These are phyloP conservation scores for Aphodius granarius DNA, from an alignment of 2,888 invertebrate genomes.

Conservation along the genomic window DNA sequence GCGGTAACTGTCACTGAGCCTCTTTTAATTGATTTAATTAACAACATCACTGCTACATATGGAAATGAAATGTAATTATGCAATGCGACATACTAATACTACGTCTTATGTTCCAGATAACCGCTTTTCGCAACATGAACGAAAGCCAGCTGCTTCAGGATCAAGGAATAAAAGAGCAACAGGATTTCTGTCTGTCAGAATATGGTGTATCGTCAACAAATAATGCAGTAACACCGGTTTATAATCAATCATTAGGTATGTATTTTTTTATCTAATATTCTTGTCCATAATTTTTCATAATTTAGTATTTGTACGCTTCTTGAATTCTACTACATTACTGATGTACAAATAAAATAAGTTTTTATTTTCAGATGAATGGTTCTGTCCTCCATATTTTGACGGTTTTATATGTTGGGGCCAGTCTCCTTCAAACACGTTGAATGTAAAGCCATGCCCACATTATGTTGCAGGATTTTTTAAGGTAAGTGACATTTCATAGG, in stretches of 20 bases:
- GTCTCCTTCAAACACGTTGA: constrained; percentile 53
- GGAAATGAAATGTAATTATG: too few relatives aligned
- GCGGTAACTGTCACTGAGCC: too few relatives aligned
- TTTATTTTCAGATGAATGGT: constrained; percentile 38
- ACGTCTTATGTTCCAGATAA: background rate
- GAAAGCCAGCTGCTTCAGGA: constrained; percentile 27
- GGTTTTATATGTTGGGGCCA: constrained; percentile 60
- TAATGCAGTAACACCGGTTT: constrained; percentile 27
- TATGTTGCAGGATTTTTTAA: constrained; percentile 58
- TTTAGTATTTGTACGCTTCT: background rate
- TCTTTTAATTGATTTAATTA: too few relatives aligned
- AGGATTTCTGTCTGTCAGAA: constrained; percentile 29
- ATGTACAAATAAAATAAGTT: too few relatives aligned
- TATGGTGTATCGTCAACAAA: constrained; percentile 31
- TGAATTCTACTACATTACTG: too few relatives aligned
- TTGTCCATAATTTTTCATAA: background rate
- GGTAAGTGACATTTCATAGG: too few relatives aligned
- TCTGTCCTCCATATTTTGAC: constrained; percentile 61
- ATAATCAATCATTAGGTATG: constrained; percentile 28
- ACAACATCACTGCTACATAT: too few relatives aligned
- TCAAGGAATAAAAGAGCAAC: constrained; percentile 28
- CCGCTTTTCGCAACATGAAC: constrained; percentile 19
- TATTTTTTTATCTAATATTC: background rate
- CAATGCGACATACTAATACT: too few relatives aligned
- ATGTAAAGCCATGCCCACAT: constrained; percentile 55